Evolutionary conservation across 1,140 invertebrate genomes (phyloP).

Genomic region (Trissolcus basalis): DNA sequence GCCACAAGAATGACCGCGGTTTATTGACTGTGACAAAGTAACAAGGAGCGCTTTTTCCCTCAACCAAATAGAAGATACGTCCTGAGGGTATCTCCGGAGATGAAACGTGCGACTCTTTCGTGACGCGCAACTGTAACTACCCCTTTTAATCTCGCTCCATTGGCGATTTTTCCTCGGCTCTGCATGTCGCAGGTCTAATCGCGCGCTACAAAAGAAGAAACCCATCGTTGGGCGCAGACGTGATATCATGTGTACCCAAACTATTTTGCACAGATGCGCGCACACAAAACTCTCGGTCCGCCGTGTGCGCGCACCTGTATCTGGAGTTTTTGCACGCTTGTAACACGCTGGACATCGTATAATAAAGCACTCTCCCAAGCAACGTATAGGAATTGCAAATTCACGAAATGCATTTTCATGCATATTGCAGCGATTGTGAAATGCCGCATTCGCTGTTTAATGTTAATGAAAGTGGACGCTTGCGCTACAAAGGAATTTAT

Average conservation of each 20-base stretch:
- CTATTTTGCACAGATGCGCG: too few relatives aligned
- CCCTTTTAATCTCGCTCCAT: too few relatives aligned
- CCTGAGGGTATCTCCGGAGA: too few relatives aligned
- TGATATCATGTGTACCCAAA: too few relatives aligned
- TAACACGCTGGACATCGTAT: conserved; percentile 13
- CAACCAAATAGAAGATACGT: too few relatives aligned
- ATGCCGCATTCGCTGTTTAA: conserved; percentile 33
- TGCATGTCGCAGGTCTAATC: conserved; percentile 1
- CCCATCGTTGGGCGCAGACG: conserved; percentile 15
- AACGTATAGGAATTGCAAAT: conserved; percentile 38
- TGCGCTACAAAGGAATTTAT: conserved; percentile 36
- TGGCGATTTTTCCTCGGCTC: conserved; percentile 9
- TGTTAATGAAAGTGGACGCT: conserved; percentile 38
- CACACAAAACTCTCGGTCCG: too few relatives aligned
- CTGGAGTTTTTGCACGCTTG: conserved; percentile 7
- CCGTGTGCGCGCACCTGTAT: neutral
- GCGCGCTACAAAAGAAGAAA: conserved; percentile 20
- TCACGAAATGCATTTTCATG: conserved; percentile 39
- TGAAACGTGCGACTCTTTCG: too few relatives aligned
- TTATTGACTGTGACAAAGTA: too few relatives aligned
- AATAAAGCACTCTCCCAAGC: conserved; percentile 11
- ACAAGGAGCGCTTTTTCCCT: too few relatives aligned
- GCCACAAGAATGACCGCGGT: too few relatives aligned
- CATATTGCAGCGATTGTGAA: conserved; percentile 46
- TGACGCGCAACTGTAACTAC: too few relatives aligned